Evolutionary conservation across 2,113 vertebrate species (phyloP), one percentile per base, ranked within the genome.

Genomic region (Nothoprocta perdicaria): DNA sequence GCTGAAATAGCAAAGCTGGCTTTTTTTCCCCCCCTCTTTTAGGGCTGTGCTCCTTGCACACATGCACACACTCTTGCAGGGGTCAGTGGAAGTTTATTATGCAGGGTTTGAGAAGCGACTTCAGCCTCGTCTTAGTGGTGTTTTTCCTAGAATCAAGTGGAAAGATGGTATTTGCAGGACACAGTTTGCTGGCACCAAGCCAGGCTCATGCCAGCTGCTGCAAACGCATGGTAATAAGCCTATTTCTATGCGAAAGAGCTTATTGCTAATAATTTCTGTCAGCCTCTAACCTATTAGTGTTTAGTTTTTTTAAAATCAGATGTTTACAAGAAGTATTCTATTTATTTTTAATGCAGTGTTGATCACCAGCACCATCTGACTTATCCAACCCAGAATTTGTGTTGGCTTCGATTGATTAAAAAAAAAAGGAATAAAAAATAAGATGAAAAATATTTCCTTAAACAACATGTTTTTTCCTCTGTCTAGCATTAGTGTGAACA

Each of bases 291-390:
- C 11, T 35, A 43, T 92, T 94, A 79, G 21, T 52, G 13, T 75
- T 95, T 75, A 7, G 43, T 94, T 95, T 68, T 86, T 62, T 4
- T 48, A 22, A 60, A 95, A 93, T 90, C 73, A 81, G 81, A 68
- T 94, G 80, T 95, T 96, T 93, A 91, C 77, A 78, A 89, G 61
- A 94, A 90, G 41, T 62, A 65, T 77, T 94, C 91, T 61, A 87
- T 92, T 85, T 61, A 7, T 61, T 57, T 91, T 81, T 55, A 72
- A 52, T 89, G 80, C 52, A 72, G 13, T 66, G 38, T 84, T 83
- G 74, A 87, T 93, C 93, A 92, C 86, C 85, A 50, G 82, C 57
- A 81, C 87, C 72, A 62, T 95, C 95, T 95, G 92, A 97, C 90
- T 95, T 91, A 78, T 75, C 94, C 27, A 24, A 69, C 80, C 81